These are phyloP conservation scores for Cryptotermes secundus DNA, from an alignment of 1,140 invertebrate species.

Conservation along the genomic window DNA sequence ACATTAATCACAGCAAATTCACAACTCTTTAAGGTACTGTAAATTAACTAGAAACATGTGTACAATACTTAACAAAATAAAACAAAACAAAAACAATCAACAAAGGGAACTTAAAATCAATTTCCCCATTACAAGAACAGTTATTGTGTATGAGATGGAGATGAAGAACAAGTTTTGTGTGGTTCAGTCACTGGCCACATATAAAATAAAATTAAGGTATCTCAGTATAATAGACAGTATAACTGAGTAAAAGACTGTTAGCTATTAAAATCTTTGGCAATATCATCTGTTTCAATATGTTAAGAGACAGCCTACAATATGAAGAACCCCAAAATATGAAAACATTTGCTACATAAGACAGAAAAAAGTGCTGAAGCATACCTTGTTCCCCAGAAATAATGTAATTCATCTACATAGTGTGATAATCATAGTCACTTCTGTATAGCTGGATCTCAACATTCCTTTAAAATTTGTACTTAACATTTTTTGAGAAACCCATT, in stretches of 20 bases:
- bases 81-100: constrained; percentile 15
- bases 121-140: neutral
- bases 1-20: constrained; percentile 20
- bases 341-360: neutral
- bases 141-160: neutral
- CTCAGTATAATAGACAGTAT: neutral
- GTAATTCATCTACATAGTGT: neutral
- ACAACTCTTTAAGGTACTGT: constrained; percentile 11
- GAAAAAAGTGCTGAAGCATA: neutral
- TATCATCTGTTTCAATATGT: neutral
- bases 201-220: constrained; percentile 1
- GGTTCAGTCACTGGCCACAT: neutral
- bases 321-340: neutral
- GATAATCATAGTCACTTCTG: neutral
- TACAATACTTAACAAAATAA: constrained; percentile 18
- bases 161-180: constrained; percentile 1
- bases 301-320: neutral
- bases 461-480: neutral
- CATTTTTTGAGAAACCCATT: neutral
- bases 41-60: constrained; percentile 2
- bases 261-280: neutral
- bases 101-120: neutral
- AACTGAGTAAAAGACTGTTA: neutral
- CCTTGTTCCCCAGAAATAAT: neutral
- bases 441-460: neutral